Percentiles rank a stretch among this genome's conserved stretches.
Evolutionary conservation across 2,888 invertebrate genomes (phyloP).

Genomic region (Sisyra nigra): DNA sequence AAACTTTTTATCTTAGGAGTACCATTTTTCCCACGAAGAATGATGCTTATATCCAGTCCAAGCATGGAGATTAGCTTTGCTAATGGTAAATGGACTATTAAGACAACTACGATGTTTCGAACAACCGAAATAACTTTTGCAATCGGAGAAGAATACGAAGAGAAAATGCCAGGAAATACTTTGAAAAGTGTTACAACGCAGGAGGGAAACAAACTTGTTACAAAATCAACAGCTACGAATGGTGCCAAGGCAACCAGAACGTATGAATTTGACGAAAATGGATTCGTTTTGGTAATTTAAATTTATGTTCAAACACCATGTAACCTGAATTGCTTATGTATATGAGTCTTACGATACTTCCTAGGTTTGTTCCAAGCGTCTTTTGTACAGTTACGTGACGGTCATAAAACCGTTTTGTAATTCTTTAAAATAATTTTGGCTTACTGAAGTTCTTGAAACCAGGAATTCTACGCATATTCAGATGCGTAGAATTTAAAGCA

Average conservation of each 20-base stretch:
- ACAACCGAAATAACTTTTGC: constrained; percentile 36
- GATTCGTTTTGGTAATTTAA: constrained; percentile 17
- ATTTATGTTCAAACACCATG: no score
- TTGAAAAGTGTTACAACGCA: constrained; percentile 37
- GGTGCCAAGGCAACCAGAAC: constrained; percentile 22
- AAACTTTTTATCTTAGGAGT: constrained; percentile 30
- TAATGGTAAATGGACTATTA: constrained; percentile 37
- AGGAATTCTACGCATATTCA: no score
- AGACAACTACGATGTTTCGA: constrained; percentile 36
- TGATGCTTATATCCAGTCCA: constrained; percentile 44
- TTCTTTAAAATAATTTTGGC: no score
- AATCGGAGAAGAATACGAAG: constrained; percentile 44
- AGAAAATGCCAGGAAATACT: constrained; percentile 38
- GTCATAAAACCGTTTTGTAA: no score
- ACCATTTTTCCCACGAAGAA: constrained; percentile 45
- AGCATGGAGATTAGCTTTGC: constrained; percentile 34
- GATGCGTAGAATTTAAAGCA: no score
- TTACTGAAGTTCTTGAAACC: no score
- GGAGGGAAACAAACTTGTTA: constrained; percentile 32
- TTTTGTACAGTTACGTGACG: no score
- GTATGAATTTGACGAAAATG: constrained; percentile 16
- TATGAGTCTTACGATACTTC: no score
- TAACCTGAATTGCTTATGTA: no score
- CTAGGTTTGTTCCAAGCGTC: no score
- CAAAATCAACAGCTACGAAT: constrained; percentile 24